phyloP scores from a whole-genome alignment of 2,113 vertebrate genomes.

The Phoenicopterus ruber region DNA sequence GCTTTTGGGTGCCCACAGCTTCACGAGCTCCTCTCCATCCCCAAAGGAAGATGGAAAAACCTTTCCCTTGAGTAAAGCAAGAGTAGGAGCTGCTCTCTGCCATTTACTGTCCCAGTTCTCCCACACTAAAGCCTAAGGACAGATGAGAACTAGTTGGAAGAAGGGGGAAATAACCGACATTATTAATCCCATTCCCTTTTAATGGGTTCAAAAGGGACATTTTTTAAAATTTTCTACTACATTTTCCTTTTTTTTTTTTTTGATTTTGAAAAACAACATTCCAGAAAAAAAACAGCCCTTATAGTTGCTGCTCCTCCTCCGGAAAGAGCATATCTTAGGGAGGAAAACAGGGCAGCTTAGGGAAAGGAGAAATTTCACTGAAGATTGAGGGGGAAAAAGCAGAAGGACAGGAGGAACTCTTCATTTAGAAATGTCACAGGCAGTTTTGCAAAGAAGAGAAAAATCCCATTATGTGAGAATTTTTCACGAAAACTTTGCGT shows the following conservation, averaged over 20 bases:
- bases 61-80: not conserved
- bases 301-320: not conserved
- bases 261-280: not conserved
- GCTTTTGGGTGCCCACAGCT: not conserved
- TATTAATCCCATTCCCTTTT: not conserved
- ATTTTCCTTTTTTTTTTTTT: not conserved
- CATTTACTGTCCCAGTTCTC: not conserved
- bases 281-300: not conserved
- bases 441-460: not conserved
- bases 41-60: not conserved
- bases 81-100: not conserved
- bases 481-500: not conserved
- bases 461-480: constrained; percentile 12
- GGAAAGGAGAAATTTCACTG: not conserved
- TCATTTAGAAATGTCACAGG: constrained; percentile 4
- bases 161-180: not conserved
- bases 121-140: not conserved
- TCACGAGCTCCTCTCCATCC: not conserved
- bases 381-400: not conserved
- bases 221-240: not conserved
- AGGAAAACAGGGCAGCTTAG: not conserved
- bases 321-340: not conserved
- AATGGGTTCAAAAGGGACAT: not conserved
- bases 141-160: not conserved
- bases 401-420: constrained; percentile 3